phyloP scores from a whole-genome alignment of 2,888 invertebrate species.

The Caenorhabditis sp. region DNA sequence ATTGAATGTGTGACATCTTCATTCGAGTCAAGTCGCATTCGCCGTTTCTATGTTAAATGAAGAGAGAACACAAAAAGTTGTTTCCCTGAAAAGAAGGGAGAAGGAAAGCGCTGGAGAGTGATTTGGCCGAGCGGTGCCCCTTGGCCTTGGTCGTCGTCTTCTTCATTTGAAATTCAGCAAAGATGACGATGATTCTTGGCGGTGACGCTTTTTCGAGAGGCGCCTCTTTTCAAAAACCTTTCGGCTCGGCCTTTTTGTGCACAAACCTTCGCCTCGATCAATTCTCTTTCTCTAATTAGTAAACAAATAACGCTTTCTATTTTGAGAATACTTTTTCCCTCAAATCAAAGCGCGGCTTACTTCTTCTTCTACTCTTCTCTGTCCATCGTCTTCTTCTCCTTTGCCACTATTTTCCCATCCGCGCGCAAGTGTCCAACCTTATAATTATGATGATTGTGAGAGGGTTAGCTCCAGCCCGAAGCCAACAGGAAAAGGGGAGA shows the following conservation, averaged over 20 bases:
- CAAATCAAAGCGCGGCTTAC: too few relatives aligned
- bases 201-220: conserved; percentile 17
- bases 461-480: too few relatives aligned
- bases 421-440: neutral
- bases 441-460: neutral
- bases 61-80: neutral
- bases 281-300: too few relatives aligned
- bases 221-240: neutral
- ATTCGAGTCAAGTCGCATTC: conserved; percentile 36
- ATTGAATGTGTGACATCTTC: conserved; percentile 52
- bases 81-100: too few relatives aligned
- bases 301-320: too few relatives aligned
- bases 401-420: neutral
- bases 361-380: neutral
- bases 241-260: neutral
- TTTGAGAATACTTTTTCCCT: too few relatives aligned
- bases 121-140: too few relatives aligned
- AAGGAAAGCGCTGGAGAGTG: too few relatives aligned
- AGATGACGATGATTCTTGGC: conserved; percentile 47
- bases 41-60: neutral
- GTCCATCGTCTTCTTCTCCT: neutral
- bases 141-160: neutral
- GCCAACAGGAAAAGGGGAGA: neutral
- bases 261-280: neutral
- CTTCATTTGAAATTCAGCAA: conserved; percentile 51